These are phyloP conservation scores for Triplophysa dalaica DNA, from an alignment of 2,113 vertebrate species.

Conservation along the genomic window DNA sequence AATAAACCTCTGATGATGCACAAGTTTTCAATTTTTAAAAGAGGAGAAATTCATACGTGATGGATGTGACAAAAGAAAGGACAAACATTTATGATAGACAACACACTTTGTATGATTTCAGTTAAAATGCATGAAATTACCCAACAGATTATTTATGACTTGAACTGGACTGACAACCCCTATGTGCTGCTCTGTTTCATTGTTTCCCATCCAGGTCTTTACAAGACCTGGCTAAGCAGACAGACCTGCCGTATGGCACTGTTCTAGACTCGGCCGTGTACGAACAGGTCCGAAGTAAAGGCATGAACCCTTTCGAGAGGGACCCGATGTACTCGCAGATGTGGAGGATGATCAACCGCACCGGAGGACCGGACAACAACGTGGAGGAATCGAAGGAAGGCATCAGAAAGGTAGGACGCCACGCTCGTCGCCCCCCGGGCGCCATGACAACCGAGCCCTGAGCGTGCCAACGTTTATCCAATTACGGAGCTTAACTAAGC, in stretches of 20 bases:
- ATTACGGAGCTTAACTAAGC: slow-evolving; percentile 30
- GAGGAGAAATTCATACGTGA: too few species aligned
- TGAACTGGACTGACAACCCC: too few species aligned
- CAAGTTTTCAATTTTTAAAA: too few species aligned
- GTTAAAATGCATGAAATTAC: too few species aligned
- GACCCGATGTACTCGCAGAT: slow-evolving; percentile 98
- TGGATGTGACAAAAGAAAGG: too few species aligned
- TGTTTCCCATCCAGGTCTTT: slow-evolving; percentile 80
- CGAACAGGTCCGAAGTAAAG: slow-evolving; percentile 92
- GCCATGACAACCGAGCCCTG: not conserved
- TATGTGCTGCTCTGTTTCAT: not conserved
- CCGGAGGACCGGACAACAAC: slow-evolving; percentile 92
- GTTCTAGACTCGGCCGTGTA: slow-evolving; percentile 96
- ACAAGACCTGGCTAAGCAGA: slow-evolving; percentile 95
- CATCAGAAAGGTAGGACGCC: slow-evolving; percentile 86
- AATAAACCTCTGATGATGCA: too few species aligned
- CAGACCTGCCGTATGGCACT: slow-evolving; percentile 93
- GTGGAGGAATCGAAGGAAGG: slow-evolving; percentile 92
- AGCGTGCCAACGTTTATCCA: not conserved
- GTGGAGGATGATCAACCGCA: slow-evolving; percentile 97
- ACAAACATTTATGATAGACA: too few species aligned
- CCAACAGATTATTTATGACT: too few species aligned
- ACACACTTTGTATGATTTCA: too few species aligned
- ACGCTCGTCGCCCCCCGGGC: too few species aligned
- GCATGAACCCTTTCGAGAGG: slow-evolving; percentile 96